Conservation (phyloP, 2,113 vertebrate genomes). For the Formicarius rufipectus region DNA sequence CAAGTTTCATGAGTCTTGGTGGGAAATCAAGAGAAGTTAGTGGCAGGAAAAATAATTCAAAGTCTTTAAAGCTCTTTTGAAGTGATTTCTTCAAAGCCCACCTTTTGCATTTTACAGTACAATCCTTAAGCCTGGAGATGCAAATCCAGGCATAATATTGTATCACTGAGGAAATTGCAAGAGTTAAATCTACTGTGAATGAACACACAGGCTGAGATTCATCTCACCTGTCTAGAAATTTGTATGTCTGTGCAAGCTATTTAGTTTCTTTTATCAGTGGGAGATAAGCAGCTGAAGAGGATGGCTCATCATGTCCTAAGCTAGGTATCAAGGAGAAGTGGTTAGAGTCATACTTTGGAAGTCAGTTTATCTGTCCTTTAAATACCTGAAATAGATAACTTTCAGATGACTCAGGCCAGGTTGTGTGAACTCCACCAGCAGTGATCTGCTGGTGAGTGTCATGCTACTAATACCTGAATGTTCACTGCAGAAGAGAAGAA, state of each 20-base stretch:
- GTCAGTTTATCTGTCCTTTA: background rate
- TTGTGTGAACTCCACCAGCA: background rate
- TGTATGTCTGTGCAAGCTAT: background rate
- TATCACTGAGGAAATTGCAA: background rate
- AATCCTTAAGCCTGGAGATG: background rate
- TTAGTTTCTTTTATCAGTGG: background rate
- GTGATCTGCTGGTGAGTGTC: background rate
- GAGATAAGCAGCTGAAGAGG: background rate
- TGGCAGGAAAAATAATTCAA: constrained; percentile 28
- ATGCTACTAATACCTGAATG: background rate
- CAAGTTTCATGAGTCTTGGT: constrained; percentile 31
- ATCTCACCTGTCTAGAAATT: background rate
- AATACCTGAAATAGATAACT: background rate
- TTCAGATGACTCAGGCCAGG: background rate
- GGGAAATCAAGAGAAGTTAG: constrained; percentile 40
- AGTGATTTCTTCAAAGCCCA: constrained; percentile 18
- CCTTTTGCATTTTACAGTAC: constrained; percentile 1
- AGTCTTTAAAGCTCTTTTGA: constrained; percentile 41
- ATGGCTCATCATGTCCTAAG: background rate
- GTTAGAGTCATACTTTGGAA: background rate
- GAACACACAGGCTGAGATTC: background rate
- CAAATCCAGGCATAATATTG: constrained; percentile 3
- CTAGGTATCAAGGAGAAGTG: background rate
- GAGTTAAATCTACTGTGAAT: constrained; percentile 8
- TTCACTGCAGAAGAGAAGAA: background rate